Base-by-base conservation (phyloP, 1,140 invertebrate species). In the Drosophila seguyi region DNA sequence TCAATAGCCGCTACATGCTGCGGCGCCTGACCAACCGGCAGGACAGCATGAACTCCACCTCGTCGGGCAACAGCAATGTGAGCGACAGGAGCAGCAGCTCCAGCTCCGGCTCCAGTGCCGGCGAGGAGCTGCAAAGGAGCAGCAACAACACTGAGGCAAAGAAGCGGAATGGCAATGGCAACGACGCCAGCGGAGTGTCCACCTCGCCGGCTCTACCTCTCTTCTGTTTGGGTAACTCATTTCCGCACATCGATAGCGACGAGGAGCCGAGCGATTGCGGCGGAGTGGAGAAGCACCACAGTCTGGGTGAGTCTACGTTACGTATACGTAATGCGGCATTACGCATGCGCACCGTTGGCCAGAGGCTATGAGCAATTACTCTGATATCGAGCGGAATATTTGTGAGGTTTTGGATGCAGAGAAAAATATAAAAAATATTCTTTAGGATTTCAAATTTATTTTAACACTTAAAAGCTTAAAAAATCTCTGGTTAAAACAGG, bases 241-340 rank as follows among this genome's bases (percentile, higher is more conserved):
- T 96, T 92, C 94, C 94, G 48, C 95, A 96, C 91, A 96, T 96
- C 75, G 95, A 96, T 91, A 95, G 95, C 81, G 95, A 96, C 80
- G 95, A 95, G 68, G 95, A 96, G 81, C 95, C 95, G 56, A 94
- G 95, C 75, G 93, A 94, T 61, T 66, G 44, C 34, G 79, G 67
- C 56, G 55, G 95, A 95, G 92, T 25, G 34, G 93, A 93, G 59
- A 92, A 93, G 47, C 88, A 84, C 20, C 92, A 93, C 83, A 85
- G 68, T 56, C 29, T 74, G 38, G 90, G 81, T 90, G 78, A 88
- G 63, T 36, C 55, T 25, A 25, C 50, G 78, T 79, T 42, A 57
- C 88, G 91, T 91, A 79, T 77, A 83, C 79, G 75, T 91, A 87
- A 79, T 77, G 60, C 41, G 39, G 6, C 59, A 90, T 91, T 82